phyloP scores from a whole-genome alignment of 1,140 invertebrate genomes.

The Pseudomyrmex dendroicus region DNA sequence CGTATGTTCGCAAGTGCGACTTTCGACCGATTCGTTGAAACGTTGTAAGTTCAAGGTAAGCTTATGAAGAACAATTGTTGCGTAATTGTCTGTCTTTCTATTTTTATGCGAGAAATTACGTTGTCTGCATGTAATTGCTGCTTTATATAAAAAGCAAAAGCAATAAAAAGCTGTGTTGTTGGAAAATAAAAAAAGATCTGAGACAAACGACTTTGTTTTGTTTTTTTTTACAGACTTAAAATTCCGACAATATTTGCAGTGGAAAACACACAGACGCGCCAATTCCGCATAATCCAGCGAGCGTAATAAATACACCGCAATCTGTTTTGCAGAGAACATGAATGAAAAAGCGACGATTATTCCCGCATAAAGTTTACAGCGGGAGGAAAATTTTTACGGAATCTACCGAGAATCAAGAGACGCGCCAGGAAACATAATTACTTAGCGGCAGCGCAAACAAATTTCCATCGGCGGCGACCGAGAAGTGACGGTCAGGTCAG shows the following conservation, averaged over 20 bases:
- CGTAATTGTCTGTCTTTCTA: neutral
- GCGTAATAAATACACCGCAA: slow-evolving; percentile 7
- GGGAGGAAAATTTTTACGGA: slow-evolving; percentile 13
- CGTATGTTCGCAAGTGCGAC: neutral
- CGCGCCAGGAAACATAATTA: slow-evolving; percentile 30
- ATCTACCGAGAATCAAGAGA: slow-evolving; percentile 9
- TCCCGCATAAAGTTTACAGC: neutral
- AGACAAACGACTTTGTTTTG: neutral
- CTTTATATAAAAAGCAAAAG: no score
- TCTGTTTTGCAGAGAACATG: no score
- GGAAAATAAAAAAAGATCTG: no score
- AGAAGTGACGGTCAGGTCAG: neutral
- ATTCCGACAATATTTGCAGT: neutral
- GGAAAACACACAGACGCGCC: neutral
- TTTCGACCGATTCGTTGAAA: slow-evolving; percentile 36
- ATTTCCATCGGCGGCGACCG: neutral
- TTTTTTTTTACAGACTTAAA: slow-evolving; percentile 1
- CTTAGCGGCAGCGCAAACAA: slow-evolving; percentile 30
- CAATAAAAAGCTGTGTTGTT: no score
- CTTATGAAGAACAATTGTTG: neutral
- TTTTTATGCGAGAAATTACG: neutral
- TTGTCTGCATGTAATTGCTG: no score
- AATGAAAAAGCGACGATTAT: neutral
- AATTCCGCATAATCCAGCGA: neutral
- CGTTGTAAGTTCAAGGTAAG: slow-evolving; percentile 22